Evolutionary conservation across 2,888 invertebrate species (phyloP).

Genomic region (Acanthosepion lycidas): DNA sequence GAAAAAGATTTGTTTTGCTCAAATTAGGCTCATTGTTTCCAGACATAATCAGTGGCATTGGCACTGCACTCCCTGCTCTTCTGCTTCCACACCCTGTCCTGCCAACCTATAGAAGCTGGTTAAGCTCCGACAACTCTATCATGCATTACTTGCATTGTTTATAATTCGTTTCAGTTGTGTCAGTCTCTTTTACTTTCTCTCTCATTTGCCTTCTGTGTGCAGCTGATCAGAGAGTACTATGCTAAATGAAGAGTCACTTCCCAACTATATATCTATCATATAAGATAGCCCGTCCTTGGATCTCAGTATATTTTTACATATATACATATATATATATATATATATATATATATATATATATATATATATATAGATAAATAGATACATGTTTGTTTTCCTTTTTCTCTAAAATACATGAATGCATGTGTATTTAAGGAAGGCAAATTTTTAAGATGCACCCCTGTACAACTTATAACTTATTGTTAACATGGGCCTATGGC

Average conservation of each 20-base stretch:
- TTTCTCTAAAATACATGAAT: neutral
- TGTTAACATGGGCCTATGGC: neutral
- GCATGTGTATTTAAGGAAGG: neutral
- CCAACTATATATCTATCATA: neutral
- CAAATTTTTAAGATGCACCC: neutral
- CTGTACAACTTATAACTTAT: neutral
- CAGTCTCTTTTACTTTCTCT: neutral
- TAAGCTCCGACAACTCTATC: neutral
- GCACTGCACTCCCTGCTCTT: neutral
- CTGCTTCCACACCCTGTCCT: neutral
- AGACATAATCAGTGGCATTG: neutral
- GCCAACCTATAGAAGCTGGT: neutral
- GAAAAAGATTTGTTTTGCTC: neutral
- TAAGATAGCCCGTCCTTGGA: neutral
- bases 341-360: neutral
- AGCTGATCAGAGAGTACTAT: neutral
- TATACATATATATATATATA: neutral
- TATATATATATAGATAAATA: neutral
- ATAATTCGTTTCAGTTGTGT: neutral
- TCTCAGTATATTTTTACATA: too few relatives aligned
- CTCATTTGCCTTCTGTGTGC: neutral
- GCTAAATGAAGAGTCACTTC: neutral
- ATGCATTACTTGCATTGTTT: neutral
- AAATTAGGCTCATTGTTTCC: neutral
- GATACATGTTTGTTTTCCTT: neutral